Conservation (phyloP, 2,888 invertebrate species). For the Eupelmus urozonus region DNA sequence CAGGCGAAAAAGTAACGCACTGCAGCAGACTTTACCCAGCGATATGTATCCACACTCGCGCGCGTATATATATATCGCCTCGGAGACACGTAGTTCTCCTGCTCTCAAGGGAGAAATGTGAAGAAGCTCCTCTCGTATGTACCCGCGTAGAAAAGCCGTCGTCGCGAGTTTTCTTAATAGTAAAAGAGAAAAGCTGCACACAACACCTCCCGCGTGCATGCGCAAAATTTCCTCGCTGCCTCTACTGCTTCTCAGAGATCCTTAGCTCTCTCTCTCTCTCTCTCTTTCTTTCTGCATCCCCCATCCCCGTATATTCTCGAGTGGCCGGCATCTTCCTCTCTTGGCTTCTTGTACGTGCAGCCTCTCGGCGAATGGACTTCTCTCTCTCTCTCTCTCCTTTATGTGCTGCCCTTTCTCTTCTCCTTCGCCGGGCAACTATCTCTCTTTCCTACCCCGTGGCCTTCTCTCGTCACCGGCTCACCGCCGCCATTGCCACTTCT, state of each 20-base stretch:
- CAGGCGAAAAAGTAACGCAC: too few species aligned
- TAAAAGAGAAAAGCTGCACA: conserved; percentile 1
- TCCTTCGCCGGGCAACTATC: background rate
- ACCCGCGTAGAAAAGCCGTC: conserved; percentile 26
- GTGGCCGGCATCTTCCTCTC: background rate
- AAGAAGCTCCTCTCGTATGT: background rate
- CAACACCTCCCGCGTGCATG: background rate
- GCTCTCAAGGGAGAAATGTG: background rate
- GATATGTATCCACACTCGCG: too few species aligned
- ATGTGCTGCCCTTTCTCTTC: background rate
- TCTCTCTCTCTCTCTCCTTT: background rate
- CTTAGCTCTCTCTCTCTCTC: conserved; percentile 1
- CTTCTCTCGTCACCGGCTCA: conserved; percentile 38
- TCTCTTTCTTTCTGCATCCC: conserved; percentile 17
- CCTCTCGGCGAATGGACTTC: conserved; percentile 5
- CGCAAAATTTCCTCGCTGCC: conserved; percentile 21
- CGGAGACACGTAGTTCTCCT: background rate
- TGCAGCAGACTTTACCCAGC: too few species aligned
- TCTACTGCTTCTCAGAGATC: conserved; percentile 9
- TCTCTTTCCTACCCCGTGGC: conserved; percentile 19
- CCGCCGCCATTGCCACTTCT: conserved; percentile 34
- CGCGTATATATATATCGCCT: too few species aligned
- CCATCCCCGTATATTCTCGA: conserved; percentile 14
- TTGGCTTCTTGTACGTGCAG: background rate
- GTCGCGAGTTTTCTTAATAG: conserved; percentile 51